These are phyloP conservation scores for Nemurella pictetii DNA, from an alignment of 2,888 invertebrate genomes.

Conservation along the genomic window DNA sequence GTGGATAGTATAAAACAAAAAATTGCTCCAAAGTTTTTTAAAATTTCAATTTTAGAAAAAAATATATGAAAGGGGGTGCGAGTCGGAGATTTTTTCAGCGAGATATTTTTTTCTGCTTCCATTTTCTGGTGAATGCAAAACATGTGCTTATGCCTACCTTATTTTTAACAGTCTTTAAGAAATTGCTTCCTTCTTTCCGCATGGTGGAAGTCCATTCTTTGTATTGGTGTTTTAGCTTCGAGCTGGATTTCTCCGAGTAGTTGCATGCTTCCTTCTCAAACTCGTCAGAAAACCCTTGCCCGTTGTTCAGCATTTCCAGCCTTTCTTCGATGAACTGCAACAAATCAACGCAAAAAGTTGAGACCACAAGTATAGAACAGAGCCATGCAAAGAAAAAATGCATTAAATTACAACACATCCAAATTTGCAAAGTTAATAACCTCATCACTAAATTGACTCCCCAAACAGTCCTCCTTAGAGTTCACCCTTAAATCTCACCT, in stretches of 20 bases:
- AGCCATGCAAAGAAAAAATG: too few relatives aligned
- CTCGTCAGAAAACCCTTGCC: slow-evolving; percentile 89
- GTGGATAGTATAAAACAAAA: not conserved
- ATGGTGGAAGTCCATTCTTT: slow-evolving; percentile 80
- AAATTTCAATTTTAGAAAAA: too few relatives aligned
- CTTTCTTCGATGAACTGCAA: slow-evolving; percentile 92
- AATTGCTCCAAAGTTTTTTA: not conserved
- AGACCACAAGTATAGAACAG: too few relatives aligned
- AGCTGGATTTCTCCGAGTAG: slow-evolving; percentile 67
- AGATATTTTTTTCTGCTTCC: not conserved
- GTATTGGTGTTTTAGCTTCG: slow-evolving; percentile 69
- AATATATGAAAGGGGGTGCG: not conserved
- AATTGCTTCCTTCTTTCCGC: slow-evolving; percentile 78
- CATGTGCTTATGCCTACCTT: slow-evolving; percentile 62
- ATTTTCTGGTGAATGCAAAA: not conserved
- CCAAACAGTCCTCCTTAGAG: too few relatives aligned
- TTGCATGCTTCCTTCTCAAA: slow-evolving; percentile 88
- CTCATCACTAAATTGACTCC: too few relatives aligned
- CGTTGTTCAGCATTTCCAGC: slow-evolving; percentile 88
- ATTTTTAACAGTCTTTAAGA: slow-evolving; percentile 84
- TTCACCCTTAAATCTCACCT: too few relatives aligned
- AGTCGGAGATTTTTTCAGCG: not conserved
- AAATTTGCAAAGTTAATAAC: too few relatives aligned
- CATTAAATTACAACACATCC: too few relatives aligned
- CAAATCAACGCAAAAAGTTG: too few relatives aligned